These are phyloP conservation scores for Creontiades dilutus DNA, from an alignment of 2,888 invertebrate species.

Conservation along the genomic window DNA sequence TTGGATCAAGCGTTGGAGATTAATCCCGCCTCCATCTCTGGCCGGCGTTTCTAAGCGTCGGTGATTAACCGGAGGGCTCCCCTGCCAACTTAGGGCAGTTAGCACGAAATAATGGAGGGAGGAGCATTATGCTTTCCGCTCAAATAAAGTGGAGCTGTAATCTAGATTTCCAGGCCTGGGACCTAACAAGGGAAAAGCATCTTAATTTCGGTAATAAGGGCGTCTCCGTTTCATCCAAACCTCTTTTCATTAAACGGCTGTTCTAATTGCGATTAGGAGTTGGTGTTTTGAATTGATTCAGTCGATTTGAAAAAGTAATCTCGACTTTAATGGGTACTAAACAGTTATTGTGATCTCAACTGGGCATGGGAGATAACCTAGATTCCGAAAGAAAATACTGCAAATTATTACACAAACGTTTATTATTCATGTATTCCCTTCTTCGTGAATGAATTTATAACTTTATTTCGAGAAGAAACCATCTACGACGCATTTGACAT, in stretches of 20 bases:
- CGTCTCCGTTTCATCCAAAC: neutral
- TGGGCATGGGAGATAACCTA: no score
- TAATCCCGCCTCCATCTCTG: slow-evolving; percentile 11
- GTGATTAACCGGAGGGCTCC: slow-evolving; percentile 43
- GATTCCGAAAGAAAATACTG: no score
- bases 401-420: no score
- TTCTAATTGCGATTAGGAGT: neutral
- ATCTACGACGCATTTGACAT: no score
- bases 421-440: no score
- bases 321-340: no score
- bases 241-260: neutral
- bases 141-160: neutral
- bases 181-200: slow-evolving; percentile 1
- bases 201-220: slow-evolving; percentile 10
- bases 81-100: slow-evolving; percentile 39
- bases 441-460: no score
- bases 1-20: slow-evolving; percentile 17
- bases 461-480: no score
- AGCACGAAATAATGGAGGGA: slow-evolving; percentile 37
- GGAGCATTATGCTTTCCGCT: slow-evolving; percentile 5
- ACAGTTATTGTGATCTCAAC: no score
- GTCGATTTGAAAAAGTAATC: no score
- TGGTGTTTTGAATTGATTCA: no score
- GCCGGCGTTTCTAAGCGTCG: slow-evolving; percentile 13
- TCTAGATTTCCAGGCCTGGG: neutral